Evolutionary conservation across 35 echinoderm and acorn worm species (phyloP).

Genomic region (Heliocidaris tuberculata): DNA sequence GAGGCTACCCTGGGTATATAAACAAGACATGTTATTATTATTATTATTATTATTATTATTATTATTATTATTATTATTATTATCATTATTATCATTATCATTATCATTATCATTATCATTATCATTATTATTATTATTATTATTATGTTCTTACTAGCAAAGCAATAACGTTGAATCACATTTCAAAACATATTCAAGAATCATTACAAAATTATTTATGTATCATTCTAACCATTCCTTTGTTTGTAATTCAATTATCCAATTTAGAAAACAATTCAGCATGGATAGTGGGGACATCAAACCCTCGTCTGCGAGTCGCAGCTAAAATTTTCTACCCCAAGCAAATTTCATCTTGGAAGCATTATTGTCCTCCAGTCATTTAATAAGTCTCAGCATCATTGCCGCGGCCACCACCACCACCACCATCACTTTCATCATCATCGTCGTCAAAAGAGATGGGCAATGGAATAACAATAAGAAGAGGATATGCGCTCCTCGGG

Average conservation of each 20-base stretch:
- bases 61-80: too few species aligned
- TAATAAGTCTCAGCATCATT: slow-evolving; percentile 26
- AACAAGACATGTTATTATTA: too few species aligned
- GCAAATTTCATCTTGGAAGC: slow-evolving; percentile 15
- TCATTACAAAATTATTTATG: background rate
- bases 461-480: background rate
- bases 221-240: background rate
- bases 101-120: too few species aligned
- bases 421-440: background rate
- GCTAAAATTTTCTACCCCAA: background rate
- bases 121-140: too few species aligned
- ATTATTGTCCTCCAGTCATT: slow-evolving; percentile 3
- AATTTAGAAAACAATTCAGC: background rate
- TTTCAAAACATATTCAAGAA: background rate
- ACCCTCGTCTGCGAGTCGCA: background rate
- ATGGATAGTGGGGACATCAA: background rate
- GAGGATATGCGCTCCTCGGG: background rate
- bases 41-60: too few species aligned
- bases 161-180: too few species aligned
- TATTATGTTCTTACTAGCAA: background rate
- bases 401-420: background rate
- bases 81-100: too few species aligned
- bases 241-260: background rate
- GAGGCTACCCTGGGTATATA: too few species aligned
- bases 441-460: slow-evolving; percentile 4